Base-by-base conservation (phyloP, 1,140 invertebrate species). In the Musca vetustissima region DNA sequence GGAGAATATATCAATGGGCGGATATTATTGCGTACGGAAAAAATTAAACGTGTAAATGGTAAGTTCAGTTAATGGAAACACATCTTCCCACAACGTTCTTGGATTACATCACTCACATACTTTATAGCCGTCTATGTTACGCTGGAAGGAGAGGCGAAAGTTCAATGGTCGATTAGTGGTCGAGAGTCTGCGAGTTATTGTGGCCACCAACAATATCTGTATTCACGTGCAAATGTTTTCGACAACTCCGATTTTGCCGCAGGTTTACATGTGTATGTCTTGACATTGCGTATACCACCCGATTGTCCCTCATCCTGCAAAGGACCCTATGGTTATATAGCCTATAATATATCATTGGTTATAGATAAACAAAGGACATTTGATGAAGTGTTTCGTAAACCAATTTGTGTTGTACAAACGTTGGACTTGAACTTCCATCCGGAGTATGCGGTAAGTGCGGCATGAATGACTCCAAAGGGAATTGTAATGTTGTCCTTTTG, bases 281-380 rank as follows among this genome's bases (percentile, higher is more conserved):
- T 80, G n/a, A 77, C 75, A 0, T 53, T 80, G 28, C 73, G 78
- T 25, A 80, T 90, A 66, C 89, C 89, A 9, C 77, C 80, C 17
- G 85, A 84, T 71, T 83, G 89, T 25, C 89, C 89, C 4, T 88
- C 89, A 69, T 91, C 89, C 57, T 92, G 91, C 83, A 89, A 91
- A 77, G 89, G 89, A 1, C 87, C 90, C 55, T 87, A 88, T 77
- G 91, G 91, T 2, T 85, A 87, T 71, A 84, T 92, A 59, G 83
- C 89, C 19, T 92, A 92, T 75, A 89, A 86, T 69, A 84, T 91
- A 13, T 91, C 90, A 75, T 89, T 82, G 66, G 77, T 77, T 67
- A 83, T 93, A 70, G 91, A 92, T 79, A 87, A 91, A 64, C 90
- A 90, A 28, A 92, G 91, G 90, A 89, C 88, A 57, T 90, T 91